Conservation (phyloP, 2,888 invertebrate species). For the Cremastobaeus sp. region DNA sequence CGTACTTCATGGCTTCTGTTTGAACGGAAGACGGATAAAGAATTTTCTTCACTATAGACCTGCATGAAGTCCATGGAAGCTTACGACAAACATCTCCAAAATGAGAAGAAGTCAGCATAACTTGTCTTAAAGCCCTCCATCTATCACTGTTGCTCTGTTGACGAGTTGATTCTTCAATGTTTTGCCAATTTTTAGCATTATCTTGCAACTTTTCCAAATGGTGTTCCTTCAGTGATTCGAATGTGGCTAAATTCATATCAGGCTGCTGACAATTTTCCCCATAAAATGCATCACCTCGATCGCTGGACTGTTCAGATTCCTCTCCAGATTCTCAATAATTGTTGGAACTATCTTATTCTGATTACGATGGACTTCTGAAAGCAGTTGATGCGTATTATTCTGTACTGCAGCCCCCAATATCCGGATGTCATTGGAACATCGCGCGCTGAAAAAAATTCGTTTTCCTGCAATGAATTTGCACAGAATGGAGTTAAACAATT, state of each 20-base stretch:
- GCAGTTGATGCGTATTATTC: no score
- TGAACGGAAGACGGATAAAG: slow-evolving; percentile 25
- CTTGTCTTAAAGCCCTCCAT: slow-evolving; percentile 26
- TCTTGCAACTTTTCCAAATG: slow-evolving; percentile 32
- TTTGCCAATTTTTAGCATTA: no score
- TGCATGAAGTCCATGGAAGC: slow-evolving; percentile 16
- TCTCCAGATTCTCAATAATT: no score
- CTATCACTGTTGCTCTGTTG: slow-evolving; percentile 22
- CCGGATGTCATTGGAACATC: no score
- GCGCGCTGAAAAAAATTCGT: no score
- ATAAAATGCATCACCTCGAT: not conserved
- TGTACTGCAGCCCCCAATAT: no score
- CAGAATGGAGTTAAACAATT: no score
- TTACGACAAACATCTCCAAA: slow-evolving; percentile 41
- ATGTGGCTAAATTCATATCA: not conserved
- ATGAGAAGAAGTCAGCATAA: slow-evolving; percentile 38
- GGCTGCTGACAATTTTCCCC: not conserved
- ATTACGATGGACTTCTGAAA: no score
- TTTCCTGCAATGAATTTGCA: no score
- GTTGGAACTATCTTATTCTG: no score
- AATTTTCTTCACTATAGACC: slow-evolving; percentile 24
- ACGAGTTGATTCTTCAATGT: slow-evolving; percentile 26
- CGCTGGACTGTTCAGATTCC: no score
- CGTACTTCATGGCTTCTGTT: slow-evolving; percentile 24
- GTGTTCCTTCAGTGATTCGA: not conserved